Evolutionary conservation across 2,113 vertebrate genomes (phyloP).

Genomic region (Daboia siamensis): DNA sequence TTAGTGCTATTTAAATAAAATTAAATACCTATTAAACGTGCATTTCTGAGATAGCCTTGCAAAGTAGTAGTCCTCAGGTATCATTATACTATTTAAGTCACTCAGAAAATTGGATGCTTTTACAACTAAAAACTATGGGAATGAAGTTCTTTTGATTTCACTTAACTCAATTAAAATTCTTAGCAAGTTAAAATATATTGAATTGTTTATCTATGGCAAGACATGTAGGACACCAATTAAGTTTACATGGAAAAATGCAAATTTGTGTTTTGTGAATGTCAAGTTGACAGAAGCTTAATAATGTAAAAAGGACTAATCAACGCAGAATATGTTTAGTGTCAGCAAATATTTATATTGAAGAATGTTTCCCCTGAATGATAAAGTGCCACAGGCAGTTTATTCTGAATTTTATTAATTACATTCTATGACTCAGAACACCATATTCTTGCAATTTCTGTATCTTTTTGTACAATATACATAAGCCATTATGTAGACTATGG

Average conservation of each 20-base stretch:
- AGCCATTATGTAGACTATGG: neutral
- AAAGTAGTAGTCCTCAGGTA: constrained; percentile 17
- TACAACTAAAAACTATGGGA: constrained; percentile 35
- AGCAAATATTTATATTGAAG: constrained; percentile 66
- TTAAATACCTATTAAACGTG: neutral
- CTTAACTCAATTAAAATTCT: constrained; percentile 61
- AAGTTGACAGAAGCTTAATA: constrained; percentile 68
- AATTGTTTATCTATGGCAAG: constrained; percentile 64
- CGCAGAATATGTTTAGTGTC: constrained; percentile 71
- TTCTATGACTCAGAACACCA: constrained; percentile 16
- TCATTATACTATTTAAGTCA: constrained; percentile 16
- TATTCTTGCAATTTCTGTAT: constrained; percentile 8
- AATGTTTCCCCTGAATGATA: constrained; percentile 43
- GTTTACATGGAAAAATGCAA: constrained; percentile 66
- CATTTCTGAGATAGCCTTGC: neutral
- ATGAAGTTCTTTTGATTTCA: constrained; percentile 60
- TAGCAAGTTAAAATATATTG: constrained; percentile 64
- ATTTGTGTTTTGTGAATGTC: constrained; percentile 62
- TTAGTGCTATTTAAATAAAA: constrained; percentile 19
- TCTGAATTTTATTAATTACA: constrained; percentile 47
- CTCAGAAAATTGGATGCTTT: constrained; percentile 30
- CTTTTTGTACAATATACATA: constrained; percentile 4
- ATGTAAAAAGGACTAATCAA: constrained; percentile 71
- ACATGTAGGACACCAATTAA: constrained; percentile 66
- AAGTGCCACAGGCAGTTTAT: constrained; percentile 43